phyloP scores from a whole-genome alignment of 2,888 invertebrate species.

The Ommatoiulus sabulosus region DNA sequence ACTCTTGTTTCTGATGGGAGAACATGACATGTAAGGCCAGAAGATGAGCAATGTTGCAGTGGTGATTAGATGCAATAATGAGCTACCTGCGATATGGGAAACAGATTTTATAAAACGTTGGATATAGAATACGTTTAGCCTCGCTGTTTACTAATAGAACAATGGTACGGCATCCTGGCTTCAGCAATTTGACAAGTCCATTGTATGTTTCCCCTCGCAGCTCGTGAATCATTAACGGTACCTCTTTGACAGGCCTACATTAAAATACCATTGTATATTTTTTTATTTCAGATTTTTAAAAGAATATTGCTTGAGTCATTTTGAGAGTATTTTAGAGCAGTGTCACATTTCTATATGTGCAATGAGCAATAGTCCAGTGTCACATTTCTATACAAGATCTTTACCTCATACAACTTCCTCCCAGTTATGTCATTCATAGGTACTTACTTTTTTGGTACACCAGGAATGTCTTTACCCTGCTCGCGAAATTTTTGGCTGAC shows the following conservation, averaged over 20 bases:
- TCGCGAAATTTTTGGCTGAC: slow-evolving; percentile 64
- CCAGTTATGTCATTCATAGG: neutral
- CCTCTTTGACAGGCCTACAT: slow-evolving; percentile 52
- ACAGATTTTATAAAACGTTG: slow-evolving; percentile 91
- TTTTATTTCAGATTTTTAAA: neutral
- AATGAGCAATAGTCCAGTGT: too few relatives aligned
- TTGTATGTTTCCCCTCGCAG: slow-evolving; percentile 94
- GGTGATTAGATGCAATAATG: neutral
- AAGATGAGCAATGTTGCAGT: neutral
- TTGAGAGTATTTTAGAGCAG: neutral
- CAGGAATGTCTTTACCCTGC: slow-evolving; percentile 66
- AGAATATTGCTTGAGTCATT: slow-evolving; percentile 61
- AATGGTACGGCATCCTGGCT: slow-evolving; percentile 95
- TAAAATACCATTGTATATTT: neutral
- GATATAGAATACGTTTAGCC: slow-evolving; percentile 85
- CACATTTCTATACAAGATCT: neutral
- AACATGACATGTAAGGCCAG: neutral
- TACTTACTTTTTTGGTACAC: slow-evolving; percentile 52
- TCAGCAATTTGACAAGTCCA: slow-evolving; percentile 88
- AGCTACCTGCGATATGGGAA: slow-evolving; percentile 85
- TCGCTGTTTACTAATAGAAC: slow-evolving; percentile 90
- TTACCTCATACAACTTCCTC: neutral
- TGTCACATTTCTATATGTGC: neutral
- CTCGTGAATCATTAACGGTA: slow-evolving; percentile 87
- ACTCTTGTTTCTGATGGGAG: slow-evolving; percentile 84